Conservation (phyloP, 2,113 vertebrate genomes). For the Chamaea fasciata region DNA sequence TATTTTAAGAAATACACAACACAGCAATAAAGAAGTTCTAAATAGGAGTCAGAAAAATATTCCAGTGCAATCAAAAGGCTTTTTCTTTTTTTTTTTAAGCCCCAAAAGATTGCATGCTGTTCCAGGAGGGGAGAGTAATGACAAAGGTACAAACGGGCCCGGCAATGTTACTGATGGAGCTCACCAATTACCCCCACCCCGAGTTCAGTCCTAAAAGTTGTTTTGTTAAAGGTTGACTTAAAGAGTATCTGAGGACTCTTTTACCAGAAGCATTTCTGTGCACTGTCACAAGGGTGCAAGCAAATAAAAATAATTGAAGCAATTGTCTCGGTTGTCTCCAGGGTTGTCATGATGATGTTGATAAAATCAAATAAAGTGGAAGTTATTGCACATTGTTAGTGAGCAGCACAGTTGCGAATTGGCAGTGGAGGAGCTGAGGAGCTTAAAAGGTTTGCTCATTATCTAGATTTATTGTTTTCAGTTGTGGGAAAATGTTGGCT, state of each 20-base stretch:
- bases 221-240: background rate
- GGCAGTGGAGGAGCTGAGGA: conserved; percentile 41
- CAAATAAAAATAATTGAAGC: conserved; percentile 62
- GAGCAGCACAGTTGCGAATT: conserved; percentile 35
- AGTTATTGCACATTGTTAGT: conserved; percentile 60
- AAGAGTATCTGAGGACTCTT: background rate
- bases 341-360: conserved; percentile 63
- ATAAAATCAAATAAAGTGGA: conserved; percentile 64
- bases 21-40: conserved; percentile 43
- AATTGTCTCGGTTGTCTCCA: conserved; percentile 62
- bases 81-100: background rate
- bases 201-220: background rate
- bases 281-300: conserved; percentile 37
- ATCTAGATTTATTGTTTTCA: conserved; percentile 59
- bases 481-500: conserved; percentile 38
- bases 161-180: background rate
- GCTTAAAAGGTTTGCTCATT: conserved; percentile 61
- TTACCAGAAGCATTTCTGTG: conserved; percentile 29
- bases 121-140: background rate
- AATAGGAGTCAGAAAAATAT: background rate
- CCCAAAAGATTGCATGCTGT: background rate
- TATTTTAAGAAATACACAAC: conserved; percentile 50
- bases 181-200: background rate
- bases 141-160: background rate
- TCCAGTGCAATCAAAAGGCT: background rate